Percentiles rank a stretch among this genome's conserved stretches.
Conservation (phyloP, 37 sponge, comb jelly and placozoan genomes). For the Beroe ovata region DNA sequence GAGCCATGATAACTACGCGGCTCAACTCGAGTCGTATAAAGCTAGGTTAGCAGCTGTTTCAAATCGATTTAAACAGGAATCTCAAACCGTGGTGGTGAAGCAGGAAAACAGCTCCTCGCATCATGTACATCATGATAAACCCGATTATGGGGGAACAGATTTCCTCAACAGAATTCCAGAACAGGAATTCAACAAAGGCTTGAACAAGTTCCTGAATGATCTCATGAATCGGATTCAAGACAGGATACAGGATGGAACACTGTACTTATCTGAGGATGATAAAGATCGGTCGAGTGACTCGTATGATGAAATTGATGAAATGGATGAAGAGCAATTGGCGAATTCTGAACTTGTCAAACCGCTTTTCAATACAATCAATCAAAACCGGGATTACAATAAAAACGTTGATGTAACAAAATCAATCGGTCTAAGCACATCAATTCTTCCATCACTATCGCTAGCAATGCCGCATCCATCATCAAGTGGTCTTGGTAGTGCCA, state of each 20-base stretch:
- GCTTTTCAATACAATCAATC: slow-evolving; percentile 23
- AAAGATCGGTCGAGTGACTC: neutral
- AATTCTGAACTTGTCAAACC: slow-evolving; percentile 22
- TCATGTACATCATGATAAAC: neutral
- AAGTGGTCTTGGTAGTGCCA: slow-evolving; percentile 43
- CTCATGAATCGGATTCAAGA: slow-evolving; percentile 21
- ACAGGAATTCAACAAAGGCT: neutral
- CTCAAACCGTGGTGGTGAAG: neutral
- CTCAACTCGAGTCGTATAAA: slow-evolving; percentile 14
- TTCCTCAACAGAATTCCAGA: slow-evolving; percentile 29
- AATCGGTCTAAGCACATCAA: neutral
- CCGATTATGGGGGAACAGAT: slow-evolving; percentile 30
- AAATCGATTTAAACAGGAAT: neutral
- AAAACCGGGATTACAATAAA: slow-evolving; percentile 50
- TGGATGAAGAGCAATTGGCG: slow-evolving; percentile 57
- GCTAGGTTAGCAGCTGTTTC: slow-evolving; percentile 9
- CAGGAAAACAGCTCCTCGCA: neutral
- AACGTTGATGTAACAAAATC: slow-evolving; percentile 11
- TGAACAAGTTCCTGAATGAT: slow-evolving; percentile 35
- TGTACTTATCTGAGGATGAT: slow-evolving; percentile 19
- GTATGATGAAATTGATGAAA: slow-evolving; percentile 47
- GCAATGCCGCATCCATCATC: slow-evolving; percentile 59
- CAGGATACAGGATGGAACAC: slow-evolving; percentile 2
- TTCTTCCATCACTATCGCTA: slow-evolving; percentile 7
- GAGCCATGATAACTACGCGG: neutral